Conservation (phyloP, 1,140 invertebrate genomes). For the Drosophila pruinosa region DNA sequence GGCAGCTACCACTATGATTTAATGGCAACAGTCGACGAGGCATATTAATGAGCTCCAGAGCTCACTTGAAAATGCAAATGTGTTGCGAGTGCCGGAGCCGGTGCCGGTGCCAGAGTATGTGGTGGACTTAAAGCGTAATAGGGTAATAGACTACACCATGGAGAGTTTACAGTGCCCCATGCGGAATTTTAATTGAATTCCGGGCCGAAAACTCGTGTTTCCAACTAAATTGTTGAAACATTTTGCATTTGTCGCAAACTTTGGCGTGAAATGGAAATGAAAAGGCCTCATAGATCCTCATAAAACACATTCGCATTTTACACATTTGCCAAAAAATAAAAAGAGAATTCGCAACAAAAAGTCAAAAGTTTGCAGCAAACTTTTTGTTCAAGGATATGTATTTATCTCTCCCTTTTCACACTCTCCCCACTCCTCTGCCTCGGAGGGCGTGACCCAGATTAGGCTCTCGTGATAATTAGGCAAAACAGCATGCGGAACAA, state of each 20-base stretch:
- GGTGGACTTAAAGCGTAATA: not conserved
- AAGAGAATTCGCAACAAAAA: not conserved
- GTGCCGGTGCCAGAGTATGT: too few relatives aligned
- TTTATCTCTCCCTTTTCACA: not conserved
- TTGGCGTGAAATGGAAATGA: slow-evolving; percentile 12
- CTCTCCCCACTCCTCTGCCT: not conserved
- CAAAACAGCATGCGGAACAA: slow-evolving; percentile 14
- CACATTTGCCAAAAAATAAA: not conserved
- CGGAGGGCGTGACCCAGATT: slow-evolving; percentile 12
- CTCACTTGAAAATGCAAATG: slow-evolving; percentile 11
- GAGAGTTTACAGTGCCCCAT: not conserved
- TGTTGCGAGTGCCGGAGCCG: too few relatives aligned
- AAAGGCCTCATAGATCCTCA: not conserved
- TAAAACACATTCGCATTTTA: slow-evolving; percentile 1
- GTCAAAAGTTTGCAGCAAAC: slow-evolving; percentile 16
- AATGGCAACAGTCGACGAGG: slow-evolving; percentile 21
- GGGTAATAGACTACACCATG: slow-evolving; percentile 6
- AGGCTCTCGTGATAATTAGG: slow-evolving; percentile 13
- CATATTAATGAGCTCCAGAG: slow-evolving; percentile 38
- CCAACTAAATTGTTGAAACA: slow-evolving; percentile 15
- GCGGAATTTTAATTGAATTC: slow-evolving; percentile 38
- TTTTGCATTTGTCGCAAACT: slow-evolving; percentile 30
- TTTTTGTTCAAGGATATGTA: slow-evolving; percentile 18
- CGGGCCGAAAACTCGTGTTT: slow-evolving; percentile 5
- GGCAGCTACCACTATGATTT: slow-evolving; percentile 39